phyloP scores from a whole-genome alignment of 1,140 invertebrate genomes.

The Amyelois transitella region DNA sequence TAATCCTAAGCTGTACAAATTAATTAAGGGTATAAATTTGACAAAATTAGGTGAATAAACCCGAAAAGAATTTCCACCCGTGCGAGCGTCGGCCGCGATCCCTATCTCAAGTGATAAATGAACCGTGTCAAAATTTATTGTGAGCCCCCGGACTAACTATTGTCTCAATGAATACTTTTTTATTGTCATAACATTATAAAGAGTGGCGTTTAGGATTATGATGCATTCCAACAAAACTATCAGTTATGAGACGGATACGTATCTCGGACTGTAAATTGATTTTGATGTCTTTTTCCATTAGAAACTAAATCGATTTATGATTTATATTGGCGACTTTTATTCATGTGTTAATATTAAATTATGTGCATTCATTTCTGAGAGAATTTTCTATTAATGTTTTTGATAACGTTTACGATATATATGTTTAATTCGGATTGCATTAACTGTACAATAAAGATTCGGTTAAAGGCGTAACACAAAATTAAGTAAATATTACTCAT shows the following conservation, averaged over 20 bases:
- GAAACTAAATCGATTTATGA: constrained; percentile 53
- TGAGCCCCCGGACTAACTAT: constrained; percentile 57
- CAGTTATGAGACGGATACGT: constrained; percentile 42
- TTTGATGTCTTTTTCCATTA: constrained; percentile 60
- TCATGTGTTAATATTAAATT: constrained; percentile 61
- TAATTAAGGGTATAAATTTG: constrained; percentile 35
- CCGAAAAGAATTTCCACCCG: constrained; percentile 53
- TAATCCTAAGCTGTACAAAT: constrained; percentile 13
- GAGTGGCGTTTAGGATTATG: constrained; percentile 60
- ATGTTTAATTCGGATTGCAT: no score
- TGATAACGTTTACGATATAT: no score
- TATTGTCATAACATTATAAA: constrained; percentile 68
- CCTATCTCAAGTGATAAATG: constrained; percentile 68
- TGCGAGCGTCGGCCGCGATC: constrained; percentile 44
- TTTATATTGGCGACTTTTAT: constrained; percentile 51
- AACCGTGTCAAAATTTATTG: constrained; percentile 67
- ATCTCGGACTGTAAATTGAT: constrained; percentile 64
- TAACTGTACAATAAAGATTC: no score
- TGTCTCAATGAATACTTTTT: constrained; percentile 73
- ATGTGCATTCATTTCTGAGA: no score
- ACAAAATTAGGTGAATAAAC: constrained; percentile 48
- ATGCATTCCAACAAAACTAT: constrained; percentile 25
- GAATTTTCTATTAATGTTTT: no score
- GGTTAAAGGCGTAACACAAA: no score
- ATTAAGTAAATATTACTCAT: no score